Evolutionary conservation across 1,140 invertebrate species (phyloP), one percentile per base, ranked within the genome.

Genomic region (Rhopalosiphum padi): DNA sequence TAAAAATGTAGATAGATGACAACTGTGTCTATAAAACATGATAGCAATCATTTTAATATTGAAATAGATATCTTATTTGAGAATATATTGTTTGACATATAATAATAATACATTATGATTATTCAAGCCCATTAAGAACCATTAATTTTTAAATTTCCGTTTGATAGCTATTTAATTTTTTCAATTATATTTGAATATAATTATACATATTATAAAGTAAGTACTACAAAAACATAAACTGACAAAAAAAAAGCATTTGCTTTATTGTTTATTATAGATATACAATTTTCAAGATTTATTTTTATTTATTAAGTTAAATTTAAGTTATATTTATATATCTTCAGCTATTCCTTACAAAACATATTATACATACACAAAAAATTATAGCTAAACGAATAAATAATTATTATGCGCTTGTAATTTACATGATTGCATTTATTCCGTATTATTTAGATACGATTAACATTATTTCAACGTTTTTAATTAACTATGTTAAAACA

Each of bases 401-500:
- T 77, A 77, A 77, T 77, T 77, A 77, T 77, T 77, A 77, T 77
- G 30, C 30, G 18, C 60, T 77, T 77, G 60, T 30, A 77, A 77
- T 77, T 77, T 77, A 77, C 60, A 77, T 77, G 60, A 77, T n/a
- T 77, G 60, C 60, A 77, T 77, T 77, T 22, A n/a, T 77, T 77
- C n/a, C 15, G 60, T n/a, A 77, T 77, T 77, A 77, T 86, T 86
- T 46, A 46, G 87, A 89, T 89, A 89, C 48, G 25, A 55, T 55
- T 37, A 89, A 89, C 87, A 89, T 89, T 89, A 53, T 89, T 89
- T 55, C 25, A 21, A 53, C 87, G n/a, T 35, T 37, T 53, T 51
- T 89, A 89, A 89, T 89, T 89, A 55, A 53, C 37, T 55, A 89
- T 89, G 87, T 89, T 89, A 89, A 89, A 89, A 89, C 48, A 35